Base-by-base conservation (phyloP, 2,113 vertebrate genomes). In the Amazona guildingii region DNA sequence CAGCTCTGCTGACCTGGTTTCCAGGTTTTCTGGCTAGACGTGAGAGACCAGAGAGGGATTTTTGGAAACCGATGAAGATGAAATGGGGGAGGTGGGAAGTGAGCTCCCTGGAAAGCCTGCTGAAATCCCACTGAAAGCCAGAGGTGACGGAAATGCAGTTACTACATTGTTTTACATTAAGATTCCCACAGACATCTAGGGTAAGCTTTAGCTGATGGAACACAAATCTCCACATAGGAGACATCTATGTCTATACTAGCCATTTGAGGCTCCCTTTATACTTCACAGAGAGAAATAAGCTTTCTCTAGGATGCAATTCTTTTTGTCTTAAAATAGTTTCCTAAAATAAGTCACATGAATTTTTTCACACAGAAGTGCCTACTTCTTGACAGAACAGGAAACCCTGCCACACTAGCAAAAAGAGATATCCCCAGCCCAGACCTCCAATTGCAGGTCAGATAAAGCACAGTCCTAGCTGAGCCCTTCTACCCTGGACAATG, bases 311-410 rank as follows among this genome's bases (percentile, higher is more conserved):
- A 85, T 25, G 54, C 63, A 80, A 63, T 86, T 69, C 27, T 70
- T 88, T 92, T 95, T 41, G 33, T 74, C 86, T 86, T 92, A 83
- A 93, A 94, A 95, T 59, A 88, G 31, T 67, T 61, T 51, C 41
- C 46, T 90, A 88, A 94, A 93, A 88, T 46, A 90, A 73, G 80
- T 72, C 79, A 86, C 72, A 81, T 81, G 1, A 83, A 15, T 81
- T 86, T 94, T 94, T 90, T 54, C 64, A 67, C 13, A 16, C 1
- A 70, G 39, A 69, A 86, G 13, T n/a, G 63, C 76, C 31, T 54
- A 24, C 59, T 93, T 15, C 51, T 54, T 83, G 35, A 79, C 1
- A 2, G 37, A 43, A 83, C 9, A 83, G 67, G 52, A 64, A 85
- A 44, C 7, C 9, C 21, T 7, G 2, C 28, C 37, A 72, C 27